These are phyloP conservation scores for Synaphobranchus kaupii DNA, from an alignment of 2,797 vertebrate genomes.

Conservation along the genomic window DNA sequence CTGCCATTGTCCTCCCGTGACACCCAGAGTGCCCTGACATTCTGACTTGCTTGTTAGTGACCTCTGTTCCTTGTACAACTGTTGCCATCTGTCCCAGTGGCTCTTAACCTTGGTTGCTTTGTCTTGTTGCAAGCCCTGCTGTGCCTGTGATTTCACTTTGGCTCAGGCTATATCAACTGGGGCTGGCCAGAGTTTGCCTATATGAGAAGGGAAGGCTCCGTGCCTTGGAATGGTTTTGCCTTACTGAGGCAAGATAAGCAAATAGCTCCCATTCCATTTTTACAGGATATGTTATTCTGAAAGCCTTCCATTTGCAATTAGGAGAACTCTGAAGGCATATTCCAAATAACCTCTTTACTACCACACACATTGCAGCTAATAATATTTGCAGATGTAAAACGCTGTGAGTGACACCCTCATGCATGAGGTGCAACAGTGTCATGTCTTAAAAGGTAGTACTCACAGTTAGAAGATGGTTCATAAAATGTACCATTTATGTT, in stretches of 20 bases:
- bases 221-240: neutral
- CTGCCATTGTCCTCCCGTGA: constrained; percentile 9
- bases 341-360: neutral
- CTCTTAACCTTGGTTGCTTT: constrained; percentile 24
- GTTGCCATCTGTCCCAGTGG: constrained; percentile 30
- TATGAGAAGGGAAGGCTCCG: neutral
- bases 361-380: neutral
- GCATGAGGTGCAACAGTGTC: neutral
- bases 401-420: too few species aligned
- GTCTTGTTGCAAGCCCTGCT: constrained; percentile 10
- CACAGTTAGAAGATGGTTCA: neutral
- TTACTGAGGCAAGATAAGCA: neutral
- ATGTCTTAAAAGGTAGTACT: neutral
- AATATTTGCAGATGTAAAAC: too few species aligned
- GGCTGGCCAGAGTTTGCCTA: neutral
- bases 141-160: neutral
- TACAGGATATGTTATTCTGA: neutral
- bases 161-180: neutral
- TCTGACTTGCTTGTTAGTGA: constrained; percentile 12
- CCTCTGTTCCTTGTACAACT: constrained; percentile 12
- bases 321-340: neutral
- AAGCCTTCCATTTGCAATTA: neutral
- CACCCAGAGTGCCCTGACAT: constrained; percentile 23
- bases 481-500: neutral
- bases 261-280: neutral